These are phyloP conservation scores for Tapera naevia DNA, from an alignment of 2,797 vertebrate species.

Conservation along the genomic window DNA sequence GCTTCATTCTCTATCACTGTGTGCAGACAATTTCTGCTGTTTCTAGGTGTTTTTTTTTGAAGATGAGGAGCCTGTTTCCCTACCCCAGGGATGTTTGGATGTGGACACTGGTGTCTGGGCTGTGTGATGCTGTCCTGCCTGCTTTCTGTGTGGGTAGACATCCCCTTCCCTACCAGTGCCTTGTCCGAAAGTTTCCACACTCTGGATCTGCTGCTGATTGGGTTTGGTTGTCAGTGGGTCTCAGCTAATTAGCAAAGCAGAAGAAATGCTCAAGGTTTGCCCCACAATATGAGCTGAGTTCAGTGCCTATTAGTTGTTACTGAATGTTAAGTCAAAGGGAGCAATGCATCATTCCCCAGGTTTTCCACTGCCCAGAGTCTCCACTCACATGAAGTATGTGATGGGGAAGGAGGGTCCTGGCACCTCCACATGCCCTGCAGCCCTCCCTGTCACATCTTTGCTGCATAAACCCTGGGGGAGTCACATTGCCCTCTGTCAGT, in stretches of 20 bases:
- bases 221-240: not conserved
- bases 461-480: not conserved
- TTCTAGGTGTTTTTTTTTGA: not conserved
- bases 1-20: rapidly evolving
- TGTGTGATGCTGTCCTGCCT: not conserved
- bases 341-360: not conserved
- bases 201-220: not conserved
- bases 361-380: too few species aligned
- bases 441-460: not conserved
- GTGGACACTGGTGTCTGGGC: not conserved
- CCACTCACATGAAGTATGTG: rapidly evolving
- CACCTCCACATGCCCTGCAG: too few species aligned
- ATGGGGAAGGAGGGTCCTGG: not conserved
- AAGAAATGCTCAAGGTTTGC: not conserved
- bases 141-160: too few species aligned
- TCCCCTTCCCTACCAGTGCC: not conserved
- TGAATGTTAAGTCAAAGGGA: not conserved
- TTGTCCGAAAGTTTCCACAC: not conserved
- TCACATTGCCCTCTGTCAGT: not conserved
- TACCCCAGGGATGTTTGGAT: not conserved
- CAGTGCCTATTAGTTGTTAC: not conserved
- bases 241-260: not conserved
- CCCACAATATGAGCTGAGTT: rapidly evolving
- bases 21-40: not conserved
- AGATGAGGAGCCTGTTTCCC: not conserved